Conservation (phyloP, 2,888 invertebrate genomes). For the Ptychoptera albimana region DNA sequence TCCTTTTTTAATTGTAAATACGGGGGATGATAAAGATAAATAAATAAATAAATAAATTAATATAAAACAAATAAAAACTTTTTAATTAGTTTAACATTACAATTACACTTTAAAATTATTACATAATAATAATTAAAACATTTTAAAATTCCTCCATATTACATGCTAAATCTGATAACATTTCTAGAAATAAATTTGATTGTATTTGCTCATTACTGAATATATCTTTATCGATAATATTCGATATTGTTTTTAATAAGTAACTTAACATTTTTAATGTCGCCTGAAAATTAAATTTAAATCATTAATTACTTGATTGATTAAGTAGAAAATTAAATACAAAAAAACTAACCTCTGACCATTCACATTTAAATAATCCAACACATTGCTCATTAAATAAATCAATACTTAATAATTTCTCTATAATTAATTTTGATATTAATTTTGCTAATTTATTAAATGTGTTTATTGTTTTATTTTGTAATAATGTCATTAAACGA, state of each 20-base stretch:
- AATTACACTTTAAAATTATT: no score
- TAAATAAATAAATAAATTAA: no score
- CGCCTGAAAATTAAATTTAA: background rate
- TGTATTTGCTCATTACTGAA: slow-evolving; percentile 12
- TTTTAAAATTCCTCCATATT: slow-evolving; percentile 23
- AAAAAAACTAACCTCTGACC: slow-evolving; percentile 40
- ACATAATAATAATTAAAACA: background rate
- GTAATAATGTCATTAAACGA: slow-evolving; percentile 3
- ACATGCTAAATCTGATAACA: slow-evolving; percentile 26
- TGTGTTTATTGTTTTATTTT: slow-evolving; percentile 16
- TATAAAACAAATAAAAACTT: no score
- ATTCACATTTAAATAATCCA: slow-evolving; percentile 48
- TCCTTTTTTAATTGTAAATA: no score
- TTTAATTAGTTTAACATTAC: no score
- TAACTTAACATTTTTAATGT: slow-evolving; percentile 5
- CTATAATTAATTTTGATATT: slow-evolving; percentile 34
- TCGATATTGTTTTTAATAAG: slow-evolving; percentile 6
- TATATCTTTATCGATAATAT: slow-evolving; percentile 4
- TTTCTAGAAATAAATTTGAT: slow-evolving; percentile 28
- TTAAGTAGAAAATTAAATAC: no score
- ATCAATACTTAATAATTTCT: slow-evolving; percentile 40
- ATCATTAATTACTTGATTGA: background rate
- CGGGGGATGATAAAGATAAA: no score
- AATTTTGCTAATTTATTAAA: slow-evolving; percentile 33
- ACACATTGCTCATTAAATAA: slow-evolving; percentile 48